Base-by-base conservation (phyloP, 2,888 invertebrate species). In the Polyommatus icarus region DNA sequence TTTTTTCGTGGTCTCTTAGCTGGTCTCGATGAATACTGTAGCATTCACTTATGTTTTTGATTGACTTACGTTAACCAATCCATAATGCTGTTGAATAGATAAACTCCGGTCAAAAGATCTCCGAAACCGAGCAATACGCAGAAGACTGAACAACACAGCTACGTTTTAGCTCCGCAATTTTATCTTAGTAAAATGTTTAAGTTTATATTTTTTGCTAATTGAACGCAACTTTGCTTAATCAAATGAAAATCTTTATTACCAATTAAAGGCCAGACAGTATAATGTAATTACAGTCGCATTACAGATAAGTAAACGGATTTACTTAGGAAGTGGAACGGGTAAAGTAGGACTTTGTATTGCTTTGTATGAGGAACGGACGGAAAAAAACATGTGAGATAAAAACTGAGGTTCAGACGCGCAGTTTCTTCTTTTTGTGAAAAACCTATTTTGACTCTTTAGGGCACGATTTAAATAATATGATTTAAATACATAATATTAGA, bases 301-400 rank as follows among this genome's bases (percentile, higher is more conserved):
- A 67, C 67, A 67, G 29, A 67, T 67, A 67, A 67, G 67, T 67
- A 32, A 7, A 67, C 67, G 67, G 67, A 67, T 67, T 67, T 67
- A 18, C 67, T 24, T 24, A 67, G 67, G 29, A 67, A 67, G 15
- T 67, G 67, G 67, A 15, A 67, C 29, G 5, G 29, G 12, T 32
- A 32, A 67, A 67, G 29, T 67, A 67, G 67, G 67, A 67, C 67
- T 67, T 67, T 67, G 67, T 67, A 6, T 67, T 32, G 18, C 67
- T 67, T 29, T 67, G 67, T 67, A 67, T 67, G 15, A 67, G 67
- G 50, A 12, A 7, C 18, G 18, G 54, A 54, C 18, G 5, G 54
- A 54, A 54, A 54, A 54, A 54, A 54, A 18, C 54, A 12, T 3
- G 46, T 1, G 46, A 46, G 12, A 46, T 46, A 46, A 46, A 46